Conservation (phyloP, 1,140 invertebrate species). For the Hypothenemus hampei region DNA sequence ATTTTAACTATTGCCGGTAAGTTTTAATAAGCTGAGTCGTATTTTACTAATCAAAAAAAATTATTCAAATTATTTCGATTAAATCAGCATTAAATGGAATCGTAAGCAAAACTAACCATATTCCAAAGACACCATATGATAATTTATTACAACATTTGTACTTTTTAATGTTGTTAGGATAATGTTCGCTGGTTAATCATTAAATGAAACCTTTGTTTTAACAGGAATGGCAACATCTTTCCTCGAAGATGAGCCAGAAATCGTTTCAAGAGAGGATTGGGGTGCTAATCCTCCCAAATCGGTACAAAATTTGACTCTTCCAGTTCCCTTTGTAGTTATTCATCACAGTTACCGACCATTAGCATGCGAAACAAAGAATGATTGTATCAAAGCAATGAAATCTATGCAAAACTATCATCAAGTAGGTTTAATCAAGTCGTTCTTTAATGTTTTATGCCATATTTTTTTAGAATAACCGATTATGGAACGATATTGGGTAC, state of each 20-base stretch:
- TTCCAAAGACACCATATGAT: too few species aligned
- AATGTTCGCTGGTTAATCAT: too few species aligned
- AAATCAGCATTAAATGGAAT: too few species aligned
- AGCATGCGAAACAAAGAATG: conserved; percentile 53
- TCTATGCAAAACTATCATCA: conserved; percentile 55
- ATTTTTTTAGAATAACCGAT: conserved; percentile 37
- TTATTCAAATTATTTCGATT: too few species aligned
- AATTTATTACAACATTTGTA: too few species aligned
- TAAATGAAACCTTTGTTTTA: too few species aligned
- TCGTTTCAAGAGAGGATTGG: conserved; percentile 58
- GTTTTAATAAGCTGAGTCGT: too few species aligned
- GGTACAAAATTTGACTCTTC: conserved; percentile 48
- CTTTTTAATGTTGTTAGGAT: too few species aligned
- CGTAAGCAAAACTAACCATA: too few species aligned
- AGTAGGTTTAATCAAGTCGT: conserved; percentile 1
- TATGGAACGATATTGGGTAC: conserved; percentile 71
- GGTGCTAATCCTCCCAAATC: conserved; percentile 52
- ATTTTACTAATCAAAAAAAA: too few species aligned
- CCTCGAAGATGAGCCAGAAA: conserved; percentile 38
- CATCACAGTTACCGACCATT: conserved; percentile 63
- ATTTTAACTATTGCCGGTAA: too few species aligned
- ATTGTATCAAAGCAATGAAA: conserved; percentile 51
- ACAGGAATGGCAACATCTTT: too few species aligned
- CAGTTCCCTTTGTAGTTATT: conserved; percentile 70
- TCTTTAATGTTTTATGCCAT: neutral